A percentile compares a stretch with the other conserved stretches of the same genome.
Evolutionary conservation across 2,797 vertebrate species (phyloP).

Genomic region (Todus mexicanus): DNA sequence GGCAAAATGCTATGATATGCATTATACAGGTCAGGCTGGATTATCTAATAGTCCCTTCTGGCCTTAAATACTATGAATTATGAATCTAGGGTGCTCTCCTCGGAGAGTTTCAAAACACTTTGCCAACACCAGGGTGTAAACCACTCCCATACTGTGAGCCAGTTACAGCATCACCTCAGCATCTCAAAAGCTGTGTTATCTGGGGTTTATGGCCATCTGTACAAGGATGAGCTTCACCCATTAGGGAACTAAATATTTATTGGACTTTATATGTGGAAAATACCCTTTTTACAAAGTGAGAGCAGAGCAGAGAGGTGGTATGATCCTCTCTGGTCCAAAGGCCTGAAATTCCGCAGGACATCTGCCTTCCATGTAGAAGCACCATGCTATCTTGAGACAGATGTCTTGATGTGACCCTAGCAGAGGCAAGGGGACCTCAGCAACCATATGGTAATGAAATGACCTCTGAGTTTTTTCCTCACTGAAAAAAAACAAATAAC

Average conservation of each 20-base stretch:
- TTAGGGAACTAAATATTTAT: not conserved
- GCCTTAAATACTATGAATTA: conserved; percentile 14
- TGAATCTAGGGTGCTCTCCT: not conserved
- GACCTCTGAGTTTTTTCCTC: not conserved
- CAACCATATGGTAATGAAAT: not conserved
- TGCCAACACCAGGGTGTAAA: not conserved
- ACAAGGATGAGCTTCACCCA: not conserved
- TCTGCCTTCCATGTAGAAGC: not conserved
- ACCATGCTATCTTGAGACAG: not conserved
- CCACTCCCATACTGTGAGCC: not conserved
- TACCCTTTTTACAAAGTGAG: not conserved
- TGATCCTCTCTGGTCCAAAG: not conserved
- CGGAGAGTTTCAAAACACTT: not conserved
- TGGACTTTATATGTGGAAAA: not conserved
- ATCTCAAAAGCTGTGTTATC: not conserved
- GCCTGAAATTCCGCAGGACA: not conserved
- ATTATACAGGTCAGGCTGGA: not conserved
- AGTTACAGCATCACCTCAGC: not conserved
- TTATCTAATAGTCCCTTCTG: not conserved
- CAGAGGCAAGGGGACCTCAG: not conserved
- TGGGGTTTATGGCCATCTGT: not conserved
- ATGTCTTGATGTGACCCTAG: not conserved
- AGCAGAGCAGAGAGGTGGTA: not conserved
- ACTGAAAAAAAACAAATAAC: not conserved
- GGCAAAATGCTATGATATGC: not conserved